A percentile compares a stretch with the other conserved stretches of the same genome.
Evolutionary conservation across 1,140 invertebrate genomes (phyloP).

Genomic region (Drosophila kepulauana): DNA sequence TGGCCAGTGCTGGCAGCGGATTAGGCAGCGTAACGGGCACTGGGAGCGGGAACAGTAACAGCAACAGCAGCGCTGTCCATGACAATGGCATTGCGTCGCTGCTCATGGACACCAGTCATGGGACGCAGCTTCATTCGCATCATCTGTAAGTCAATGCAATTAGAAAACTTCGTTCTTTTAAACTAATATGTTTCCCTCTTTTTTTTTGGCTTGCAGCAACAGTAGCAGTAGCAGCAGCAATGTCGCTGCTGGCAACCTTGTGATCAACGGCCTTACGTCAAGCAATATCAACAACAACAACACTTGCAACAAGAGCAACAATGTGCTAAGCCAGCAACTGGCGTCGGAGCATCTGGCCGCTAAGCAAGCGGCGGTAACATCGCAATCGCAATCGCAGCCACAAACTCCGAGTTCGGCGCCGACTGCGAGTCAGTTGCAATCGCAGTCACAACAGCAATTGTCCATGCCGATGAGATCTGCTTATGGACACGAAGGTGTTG

Average conservation of each 20-base stretch:
- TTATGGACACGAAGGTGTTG: slow-evolving; percentile 39
- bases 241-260: slow-evolving; percentile 58
- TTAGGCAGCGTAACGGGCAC: slow-evolving; percentile 63
- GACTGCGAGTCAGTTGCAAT: background rate
- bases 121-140: slow-evolving; percentile 44
- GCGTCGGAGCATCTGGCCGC: background rate
- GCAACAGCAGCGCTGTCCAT: slow-evolving; percentile 63
- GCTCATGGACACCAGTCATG: slow-evolving; percentile 62
- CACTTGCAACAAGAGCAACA: slow-evolving; percentile 62
- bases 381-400: slow-evolving; percentile 28
- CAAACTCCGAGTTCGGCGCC: slow-evolving; percentile 6
- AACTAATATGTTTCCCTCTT: too few relatives aligned
- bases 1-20: slow-evolving; percentile 60
- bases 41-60: slow-evolving; percentile 66
- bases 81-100: slow-evolving; percentile 61
- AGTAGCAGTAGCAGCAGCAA: slow-evolving; percentile 57
- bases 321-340: slow-evolving; percentile 50
- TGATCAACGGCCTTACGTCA: slow-evolving; percentile 83
- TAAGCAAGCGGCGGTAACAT: slow-evolving; percentile 8
- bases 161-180: too few relatives aligned
- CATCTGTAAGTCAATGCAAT: slow-evolving; percentile 61
- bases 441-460: slow-evolving; percentile 35
- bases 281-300: slow-evolving; percentile 77
- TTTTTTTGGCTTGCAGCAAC: slow-evolving; percentile 9
- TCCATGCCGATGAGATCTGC: slow-evolving; percentile 45